These are phyloP conservation scores for Mactromeris polynyma DNA, from an alignment of 2,888 invertebrate genomes.

Conservation along the genomic window DNA sequence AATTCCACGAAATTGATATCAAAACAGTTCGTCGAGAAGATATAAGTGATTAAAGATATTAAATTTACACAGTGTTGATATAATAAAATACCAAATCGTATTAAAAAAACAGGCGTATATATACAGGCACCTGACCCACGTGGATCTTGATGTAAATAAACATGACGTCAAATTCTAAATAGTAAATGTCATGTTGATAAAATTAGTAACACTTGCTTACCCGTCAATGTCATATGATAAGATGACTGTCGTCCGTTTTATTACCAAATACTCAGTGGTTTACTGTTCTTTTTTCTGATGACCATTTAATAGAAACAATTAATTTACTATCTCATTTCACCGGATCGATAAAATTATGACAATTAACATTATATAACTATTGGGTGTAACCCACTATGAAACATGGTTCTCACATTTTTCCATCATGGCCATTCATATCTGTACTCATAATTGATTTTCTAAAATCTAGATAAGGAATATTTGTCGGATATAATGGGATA, in stretches of 20 bases:
- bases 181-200: conserved; percentile 23
- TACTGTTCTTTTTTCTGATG: too few species aligned
- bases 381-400: too few species aligned
- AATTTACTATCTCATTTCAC: too few species aligned
- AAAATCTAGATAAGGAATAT: too few species aligned
- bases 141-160: conserved; percentile 54
- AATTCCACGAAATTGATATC: background rate
- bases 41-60: background rate
- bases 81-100: background rate
- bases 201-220: background rate
- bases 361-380: too few species aligned
- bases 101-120: background rate
- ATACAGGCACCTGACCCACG: conserved; percentile 41
- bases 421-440: too few species aligned
- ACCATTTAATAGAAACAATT: too few species aligned
- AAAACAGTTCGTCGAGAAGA: background rate
- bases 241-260: background rate
- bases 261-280: background rate
- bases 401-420: too few species aligned
- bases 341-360: too few species aligned
- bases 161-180: conserved; percentile 46
- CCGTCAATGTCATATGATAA: background rate
- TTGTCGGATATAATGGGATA: too few species aligned
- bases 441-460: too few species aligned
- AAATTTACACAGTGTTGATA: background rate